Base-by-base conservation (phyloP, 1,140 invertebrate genomes). In the Holcopasites calliopsidis region DNA sequence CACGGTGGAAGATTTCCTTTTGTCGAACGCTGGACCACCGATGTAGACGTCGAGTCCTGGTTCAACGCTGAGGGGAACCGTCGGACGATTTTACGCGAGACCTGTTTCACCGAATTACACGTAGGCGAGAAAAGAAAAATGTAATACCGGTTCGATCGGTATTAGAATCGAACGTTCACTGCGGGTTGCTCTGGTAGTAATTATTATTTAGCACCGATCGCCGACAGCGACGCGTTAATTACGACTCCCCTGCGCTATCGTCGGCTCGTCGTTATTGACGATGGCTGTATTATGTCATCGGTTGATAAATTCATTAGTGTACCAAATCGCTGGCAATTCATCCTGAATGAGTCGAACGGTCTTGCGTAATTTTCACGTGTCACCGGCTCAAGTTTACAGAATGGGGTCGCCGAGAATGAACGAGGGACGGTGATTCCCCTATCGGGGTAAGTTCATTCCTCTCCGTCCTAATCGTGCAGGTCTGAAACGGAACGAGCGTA, bases 401-500 rank as follows among this genome's bases (percentile, higher is more conserved):
- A n/a, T n/a, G n/a, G n/a, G n/a, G n/a, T n/a, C n/a, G n/a, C n/a
- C n/a, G n/a, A n/a, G n/a, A n/a, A n/a, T n/a, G n/a, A n/a, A n/a
- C n/a, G n/a, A n/a, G n/a, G n/a, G n/a, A n/a, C n/a, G n/a, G n/a
- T n/a, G n/a, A n/a, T n/a, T n/a, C n/a, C n/a, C n/a, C n/a, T 35
- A 58, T 55, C 28, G 47, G 61, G 66, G 35, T n/a, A 58, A 57
- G 44, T 60, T 18, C 40, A 40, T 68, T 54, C 13, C 70, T n/a
- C n/a, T 11, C 1, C 50, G 42, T 52, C 71, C 72, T 82, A 85
- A 83, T 83, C 79, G 57, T 40, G 49, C 71, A n/a, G 61, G 70
- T 72, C 83, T 68, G 57, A 71, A 72, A 60, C 78, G 47, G 71
- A n/a, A 66, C 66, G 73, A 77, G 73, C 44, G 66, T 86, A 79